Percentiles rank a stretch among this genome's conserved stretches.
Conservation (phyloP, 2,797 vertebrate species). For the Perodicticus potto region DNA sequence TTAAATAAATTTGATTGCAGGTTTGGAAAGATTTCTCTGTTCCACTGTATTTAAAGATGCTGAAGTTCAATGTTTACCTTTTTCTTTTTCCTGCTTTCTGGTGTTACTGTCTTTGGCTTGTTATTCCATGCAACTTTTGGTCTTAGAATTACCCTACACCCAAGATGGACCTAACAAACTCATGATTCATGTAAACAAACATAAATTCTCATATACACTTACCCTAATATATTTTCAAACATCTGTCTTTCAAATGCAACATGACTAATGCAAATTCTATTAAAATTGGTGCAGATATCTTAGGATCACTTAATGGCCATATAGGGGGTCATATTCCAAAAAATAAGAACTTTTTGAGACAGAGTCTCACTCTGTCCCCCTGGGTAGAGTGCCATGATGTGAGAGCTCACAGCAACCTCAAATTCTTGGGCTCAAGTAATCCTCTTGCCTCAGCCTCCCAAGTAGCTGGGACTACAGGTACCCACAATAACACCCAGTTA, state of each 20-base stretch:
- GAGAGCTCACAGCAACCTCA: too few species aligned
- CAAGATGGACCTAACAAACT: background rate
- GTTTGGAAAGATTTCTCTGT: conserved; percentile 49
- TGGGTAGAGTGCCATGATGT: too few species aligned
- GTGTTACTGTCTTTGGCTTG: background rate
- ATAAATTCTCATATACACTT: conserved; percentile 6
- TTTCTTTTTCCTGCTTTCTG: conserved; percentile 2
- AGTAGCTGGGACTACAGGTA: too few species aligned
- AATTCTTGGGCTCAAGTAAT: too few species aligned
- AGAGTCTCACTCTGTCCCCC: too few species aligned
- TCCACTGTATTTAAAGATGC: conserved; percentile 60
- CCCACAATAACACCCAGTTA: too few species aligned
- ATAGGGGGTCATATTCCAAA: background rate
- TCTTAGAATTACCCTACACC: background rate
- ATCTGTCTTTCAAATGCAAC: conserved; percentile 25
- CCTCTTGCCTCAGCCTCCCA: too few species aligned
- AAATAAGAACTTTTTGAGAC: background rate
- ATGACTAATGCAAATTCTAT: background rate
- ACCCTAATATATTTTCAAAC: background rate
- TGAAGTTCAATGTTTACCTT: conserved; percentile 35
- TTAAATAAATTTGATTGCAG: conserved; percentile 68
- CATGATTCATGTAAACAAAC: background rate
- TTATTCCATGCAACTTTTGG: background rate
- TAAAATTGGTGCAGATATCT: conserved; percentile 14
- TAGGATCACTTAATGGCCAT: background rate